Base-by-base conservation (phyloP, 2,797 vertebrate genomes). In the Decapterus maruadsi region DNA sequence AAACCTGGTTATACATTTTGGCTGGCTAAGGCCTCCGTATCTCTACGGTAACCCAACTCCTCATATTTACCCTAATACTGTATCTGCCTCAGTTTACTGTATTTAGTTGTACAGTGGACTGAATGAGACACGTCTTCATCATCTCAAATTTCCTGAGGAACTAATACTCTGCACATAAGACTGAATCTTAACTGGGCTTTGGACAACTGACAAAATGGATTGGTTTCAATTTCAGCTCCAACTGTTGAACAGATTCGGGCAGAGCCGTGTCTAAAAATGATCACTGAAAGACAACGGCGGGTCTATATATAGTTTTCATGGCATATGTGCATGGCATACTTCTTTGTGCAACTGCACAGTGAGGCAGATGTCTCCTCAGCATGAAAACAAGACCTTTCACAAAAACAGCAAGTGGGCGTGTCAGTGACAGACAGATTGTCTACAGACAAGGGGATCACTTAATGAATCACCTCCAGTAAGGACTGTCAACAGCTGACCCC, bases 311-410 rank as follows among this genome's bases (percentile, higher is more conserved):
- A 84, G 83, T 64, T 76, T 50, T 77, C 63, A 59, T 31, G 48
- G 68, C 87, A 87, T 86, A 59, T 86, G 88, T 83, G 82, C 81
- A 61, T 79, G 87, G 76, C 83, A 84, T 72, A 64, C 81, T 55
- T 82, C 66, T 76, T 87, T 82, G 79, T 78, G 89, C 58, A 69
- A 75, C 75, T 85, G 79, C 56, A 77, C 79, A 77, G 81, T 69
- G 84, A 87, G 78, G 77, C 91, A 93, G 87, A 88, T 90, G 89
- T 90, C 90, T 79, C 60, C 77, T 87, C 87, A 90, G 90, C 87
- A 81, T 86, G 87, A 90, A 87, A 87, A 86, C 86, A 80, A 79
- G 76, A 73, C 82, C 78, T 82, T 81, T 80, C 76, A 84, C 76
- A 76, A 78, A 68, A 83, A 65, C 59, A 6, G 72, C 58, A 75